A percentile compares a stretch with the other conserved stretches of the same genome.
Conservation (phyloP, 2,797 vertebrate species). For the Parambassis ranga region DNA sequence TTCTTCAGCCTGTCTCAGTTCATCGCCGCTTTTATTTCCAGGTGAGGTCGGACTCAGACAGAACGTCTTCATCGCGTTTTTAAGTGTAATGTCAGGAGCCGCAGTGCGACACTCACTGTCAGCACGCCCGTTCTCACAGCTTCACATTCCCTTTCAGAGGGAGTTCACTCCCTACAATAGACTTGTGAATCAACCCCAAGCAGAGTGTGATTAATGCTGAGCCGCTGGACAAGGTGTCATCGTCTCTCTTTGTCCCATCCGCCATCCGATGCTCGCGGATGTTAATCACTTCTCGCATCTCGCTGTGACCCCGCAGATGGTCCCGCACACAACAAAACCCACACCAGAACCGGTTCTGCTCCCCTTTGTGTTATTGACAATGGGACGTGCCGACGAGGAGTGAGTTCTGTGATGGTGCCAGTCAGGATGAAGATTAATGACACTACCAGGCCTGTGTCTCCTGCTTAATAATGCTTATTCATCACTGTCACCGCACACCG, state of each 20-base stretch:
- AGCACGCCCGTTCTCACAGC: slow-evolving; percentile 81
- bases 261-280: slow-evolving; percentile 15
- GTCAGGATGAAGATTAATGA: slow-evolving; percentile 73
- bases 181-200: slow-evolving; percentile 41
- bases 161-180: slow-evolving; percentile 22
- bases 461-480: slow-evolving; percentile 73
- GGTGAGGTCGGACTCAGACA: slow-evolving; percentile 21
- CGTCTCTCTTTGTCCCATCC: slow-evolving; percentile 31
- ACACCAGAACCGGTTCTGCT: slow-evolving; percentile 12
- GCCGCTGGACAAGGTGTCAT: slow-evolving; percentile 22
- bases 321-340: slow-evolving; percentile 1
- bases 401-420: slow-evolving; percentile 55
- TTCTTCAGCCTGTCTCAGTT: background rate
- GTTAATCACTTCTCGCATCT: slow-evolving; percentile 30
- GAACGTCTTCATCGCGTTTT: slow-evolving; percentile 25
- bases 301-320: slow-evolving; percentile 33
- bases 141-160: slow-evolving; percentile 83
- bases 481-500: slow-evolving; percentile 60
- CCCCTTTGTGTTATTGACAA: slow-evolving; percentile 32
- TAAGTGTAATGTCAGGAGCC: slow-evolving; percentile 28
- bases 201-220: slow-evolving; percentile 38
- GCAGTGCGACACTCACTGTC: slow-evolving; percentile 56
- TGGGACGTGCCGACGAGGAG: slow-evolving; percentile 35
- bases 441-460: slow-evolving; percentile 56
- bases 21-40: slow-evolving; percentile 3